Evolutionary conservation across 2,797 vertebrate species (phyloP).

Genomic region (Acanthurus tractus): DNA sequence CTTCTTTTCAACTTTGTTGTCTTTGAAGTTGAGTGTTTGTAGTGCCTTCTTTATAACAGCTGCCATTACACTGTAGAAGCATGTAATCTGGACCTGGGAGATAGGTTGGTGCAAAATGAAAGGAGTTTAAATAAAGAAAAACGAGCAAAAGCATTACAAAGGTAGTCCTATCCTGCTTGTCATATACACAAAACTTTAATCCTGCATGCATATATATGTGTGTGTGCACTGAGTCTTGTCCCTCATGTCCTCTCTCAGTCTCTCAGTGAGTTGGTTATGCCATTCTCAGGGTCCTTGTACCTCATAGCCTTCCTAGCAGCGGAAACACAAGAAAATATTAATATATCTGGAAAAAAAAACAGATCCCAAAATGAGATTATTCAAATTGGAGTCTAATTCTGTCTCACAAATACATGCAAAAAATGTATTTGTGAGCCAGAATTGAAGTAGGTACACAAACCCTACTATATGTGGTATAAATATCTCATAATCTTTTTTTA

Average conservation of each 20-base stretch:
- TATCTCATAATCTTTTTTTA: background rate
- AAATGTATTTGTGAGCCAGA: too few relatives aligned
- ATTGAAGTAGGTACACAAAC: background rate
- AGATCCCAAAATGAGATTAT: background rate
- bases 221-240: background rate
- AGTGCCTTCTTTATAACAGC: constrained; percentile 45
- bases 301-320: background rate
- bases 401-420: background rate
- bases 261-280: constrained; percentile 14
- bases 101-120: constrained; percentile 58
- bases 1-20: constrained; percentile 61
- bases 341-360: background rate
- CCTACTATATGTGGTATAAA: background rate
- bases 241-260: background rate
- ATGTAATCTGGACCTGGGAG: constrained; percentile 67
- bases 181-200: constrained; percentile 1
- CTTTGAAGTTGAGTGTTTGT: constrained; percentile 69
- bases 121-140: constrained; percentile 33
- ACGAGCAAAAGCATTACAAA: constrained; percentile 21
- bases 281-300: constrained; percentile 16
- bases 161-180: constrained; percentile 5
- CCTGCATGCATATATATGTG: background rate
- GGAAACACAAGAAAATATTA: background rate
- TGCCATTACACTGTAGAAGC: constrained; percentile 50
- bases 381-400: background rate